Percentiles rank a stretch among this genome's conserved stretches.
phyloP scores from a whole-genome alignment of 2,113 vertebrate genomes.

The Gymnarchus niloticus region DNA sequence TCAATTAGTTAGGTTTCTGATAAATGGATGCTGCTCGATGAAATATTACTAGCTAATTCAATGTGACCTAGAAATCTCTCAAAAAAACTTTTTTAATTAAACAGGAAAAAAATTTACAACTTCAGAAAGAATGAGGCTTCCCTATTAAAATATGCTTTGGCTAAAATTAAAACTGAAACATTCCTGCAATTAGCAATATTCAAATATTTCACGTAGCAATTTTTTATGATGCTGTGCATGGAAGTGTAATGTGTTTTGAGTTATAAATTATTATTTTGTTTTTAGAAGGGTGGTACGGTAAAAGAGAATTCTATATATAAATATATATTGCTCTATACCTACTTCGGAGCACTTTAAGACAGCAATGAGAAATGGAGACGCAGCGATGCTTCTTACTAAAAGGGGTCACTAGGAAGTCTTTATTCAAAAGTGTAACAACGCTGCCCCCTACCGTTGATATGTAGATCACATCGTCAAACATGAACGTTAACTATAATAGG shows the following conservation, averaged over 20 bases:
- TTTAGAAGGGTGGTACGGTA: neutral
- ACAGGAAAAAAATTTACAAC: neutral
- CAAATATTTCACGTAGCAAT: conserved; percentile 2
- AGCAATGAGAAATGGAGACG: neutral
- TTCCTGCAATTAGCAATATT: conserved; percentile 9
- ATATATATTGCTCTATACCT: conserved; percentile 9
- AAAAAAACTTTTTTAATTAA: conserved; percentile 11
- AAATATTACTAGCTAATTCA: neutral
- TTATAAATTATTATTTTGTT: conserved; percentile 18
- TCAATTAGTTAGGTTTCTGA: neutral
- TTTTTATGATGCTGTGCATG: neutral
- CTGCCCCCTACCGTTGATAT: conserved; percentile 66
- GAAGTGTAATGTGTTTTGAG: neutral
- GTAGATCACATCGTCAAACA: neutral
- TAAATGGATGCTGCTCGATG: neutral
- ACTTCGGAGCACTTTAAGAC: conserved; percentile 22
- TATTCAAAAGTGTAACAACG: conserved; percentile 57
- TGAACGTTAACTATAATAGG: neutral
- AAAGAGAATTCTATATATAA: conserved; percentile 10
- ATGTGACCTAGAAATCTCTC: neutral
- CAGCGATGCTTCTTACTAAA: neutral
- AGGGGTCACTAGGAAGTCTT: neutral
- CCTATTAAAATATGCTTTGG: conserved; percentile 2
- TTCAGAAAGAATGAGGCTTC: conserved; percentile 4
- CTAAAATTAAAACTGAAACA: conserved; percentile 5